Evolutionary conservation across 2,888 invertebrate species (phyloP), one percentile per base, ranked within the genome.

Genomic region (Noctua comes): DNA sequence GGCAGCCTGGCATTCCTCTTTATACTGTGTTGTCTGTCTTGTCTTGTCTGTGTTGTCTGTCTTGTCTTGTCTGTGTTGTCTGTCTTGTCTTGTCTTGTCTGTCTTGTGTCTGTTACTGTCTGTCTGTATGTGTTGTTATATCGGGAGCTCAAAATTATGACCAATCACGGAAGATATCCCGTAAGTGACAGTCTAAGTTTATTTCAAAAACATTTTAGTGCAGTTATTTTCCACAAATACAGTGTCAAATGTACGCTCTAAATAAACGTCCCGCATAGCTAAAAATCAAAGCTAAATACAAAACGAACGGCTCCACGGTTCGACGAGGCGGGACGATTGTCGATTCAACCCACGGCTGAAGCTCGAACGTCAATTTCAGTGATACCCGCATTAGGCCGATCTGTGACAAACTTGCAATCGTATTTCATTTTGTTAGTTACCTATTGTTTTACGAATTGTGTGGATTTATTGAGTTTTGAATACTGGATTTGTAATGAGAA

Each of bases 281-380:
- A 70, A 83, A 83, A 85, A 81, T 70, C 76, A 73, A 68, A 80
- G 62, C 65, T 46, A 76, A 73, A 80, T 59, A 80, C 66, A 66
- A 68, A 83, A 57, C 57, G n/a, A 66, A 11, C 18, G 10, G 43
- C 36, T 8, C 62, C 43, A 8, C 62, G 40, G 36, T 43, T 66
- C 76, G 76, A 51, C 84, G 85, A 80, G 57, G 85, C 69, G 75
- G n/a, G 11, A 16, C 70, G 62, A 85, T 83, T 71, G 85, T 59
- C 62, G 48, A 83, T 85, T 76, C 85, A 24, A 46, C 57, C 18
- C 82, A 85, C 83, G 70, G 11, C 36, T 24, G 51, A 21, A 51
- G 64, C 64, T 68, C 46, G 46, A 73, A 81, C 66, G 85, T 85
- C 83, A 76, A 76, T 81, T 73, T 57, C 81, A 85, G 82, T 68